Evolutionary conservation across 35 echinoderm and acorn worm genomes (phyloP), one percentile per base, ranked within the genome.

Genomic region (Ptychodera flava): DNA sequence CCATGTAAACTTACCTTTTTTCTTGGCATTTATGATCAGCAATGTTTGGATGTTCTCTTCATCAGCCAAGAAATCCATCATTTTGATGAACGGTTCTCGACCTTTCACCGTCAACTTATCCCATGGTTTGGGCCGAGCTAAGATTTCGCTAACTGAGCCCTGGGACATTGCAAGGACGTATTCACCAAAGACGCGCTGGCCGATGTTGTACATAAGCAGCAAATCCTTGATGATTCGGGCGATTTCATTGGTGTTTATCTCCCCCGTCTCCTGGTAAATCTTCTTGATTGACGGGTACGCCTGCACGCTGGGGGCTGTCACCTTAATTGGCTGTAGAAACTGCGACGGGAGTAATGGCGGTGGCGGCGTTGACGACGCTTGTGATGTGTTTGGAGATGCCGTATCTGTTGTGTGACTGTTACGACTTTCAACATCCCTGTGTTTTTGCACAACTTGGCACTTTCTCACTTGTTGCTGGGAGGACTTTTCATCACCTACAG

Each of bases 11-110:
- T 90, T 82, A 99, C 96, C 96, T 92, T 99, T 99, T 64, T 89
- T 92, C 77, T 94, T 90, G 1, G 91, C 86, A 85, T 93, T 94
- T 22, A 99, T 85, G 22, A 99, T 92, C 77, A 94, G 94, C 33
- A 99, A 90, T 78, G 89, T 88, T 38, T 94, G 90, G 31, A 94
- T 85, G 83, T 94, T 89, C 33, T 91, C 78, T 16, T 87, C 90
- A 88, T 93, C 93, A 16, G 96, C 91, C 77, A 99, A 35, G 79
- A 99, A 99, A 79, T 99, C 92, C 28, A 94, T 88, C 96, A 99
- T 99, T 89, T 99, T 99, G 36, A 99, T 90, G 88, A 92, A 99
- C 1, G 96, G 96, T 77, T 99, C 96, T 30, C 96, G 84, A 1
- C 96, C 96, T 38, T 99, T 99, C 1, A 90, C 83, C 0, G 96